These are phyloP conservation scores for Chionis minor DNA, from an alignment of 2,113 vertebrate species.

Conservation along the genomic window DNA sequence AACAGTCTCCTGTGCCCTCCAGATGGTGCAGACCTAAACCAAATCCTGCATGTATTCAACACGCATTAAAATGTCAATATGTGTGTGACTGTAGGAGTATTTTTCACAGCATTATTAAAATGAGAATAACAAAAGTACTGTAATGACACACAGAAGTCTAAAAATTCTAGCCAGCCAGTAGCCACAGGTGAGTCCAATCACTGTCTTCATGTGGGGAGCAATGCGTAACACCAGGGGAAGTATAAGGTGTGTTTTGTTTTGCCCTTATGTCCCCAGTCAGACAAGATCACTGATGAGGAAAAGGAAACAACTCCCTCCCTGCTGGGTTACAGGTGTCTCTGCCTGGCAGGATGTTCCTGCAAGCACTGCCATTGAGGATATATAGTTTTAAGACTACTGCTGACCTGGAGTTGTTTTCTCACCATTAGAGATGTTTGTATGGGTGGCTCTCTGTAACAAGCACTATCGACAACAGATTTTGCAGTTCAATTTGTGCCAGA, in stretches of 20 bases:
- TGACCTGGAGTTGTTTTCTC: neutral
- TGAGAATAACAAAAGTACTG: neutral
- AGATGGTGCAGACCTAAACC: neutral
- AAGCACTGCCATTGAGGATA: neutral
- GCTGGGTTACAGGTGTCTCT: neutral
- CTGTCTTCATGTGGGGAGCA: neutral
- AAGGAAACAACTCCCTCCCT: neutral
- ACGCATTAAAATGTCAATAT: neutral
- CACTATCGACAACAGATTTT: neutral
- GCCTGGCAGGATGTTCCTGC: neutral
- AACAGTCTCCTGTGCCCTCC: neutral
- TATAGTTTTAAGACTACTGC: neutral
- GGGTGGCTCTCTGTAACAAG: neutral
- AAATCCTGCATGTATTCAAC: neutral
- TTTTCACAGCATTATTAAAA: neutral
- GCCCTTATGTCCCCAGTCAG: neutral
- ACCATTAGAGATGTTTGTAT: neutral
- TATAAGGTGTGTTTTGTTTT: neutral
- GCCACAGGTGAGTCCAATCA: neutral
- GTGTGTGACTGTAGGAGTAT: neutral
- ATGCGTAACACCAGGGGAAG: neutral
- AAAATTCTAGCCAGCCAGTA: neutral
- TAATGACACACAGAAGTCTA: neutral
- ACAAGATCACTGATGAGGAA: neutral
- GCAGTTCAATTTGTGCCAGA: neutral